Percentiles rank a stretch among this genome's conserved stretches.
Evolutionary conservation across 2,113 vertebrate genomes (phyloP).

Genomic region (Urocynchramus pylzowi): DNA sequence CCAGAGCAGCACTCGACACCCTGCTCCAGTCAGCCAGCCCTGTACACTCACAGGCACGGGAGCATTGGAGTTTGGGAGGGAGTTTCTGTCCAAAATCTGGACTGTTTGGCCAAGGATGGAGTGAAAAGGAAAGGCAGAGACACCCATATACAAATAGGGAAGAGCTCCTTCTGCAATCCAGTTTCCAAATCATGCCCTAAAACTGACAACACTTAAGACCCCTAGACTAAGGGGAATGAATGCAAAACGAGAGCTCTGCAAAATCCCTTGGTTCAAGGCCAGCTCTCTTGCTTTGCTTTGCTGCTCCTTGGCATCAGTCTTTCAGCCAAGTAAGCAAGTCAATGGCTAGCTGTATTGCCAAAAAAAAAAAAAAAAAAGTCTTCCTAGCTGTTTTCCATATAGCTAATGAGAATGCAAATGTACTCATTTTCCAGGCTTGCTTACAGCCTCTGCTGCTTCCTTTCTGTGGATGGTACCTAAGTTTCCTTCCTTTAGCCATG

Average conservation of each 20-base stretch:
- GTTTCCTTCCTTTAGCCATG: not conserved
- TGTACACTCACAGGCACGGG: not conserved
- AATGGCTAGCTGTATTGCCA: slow-evolving; percentile 14
- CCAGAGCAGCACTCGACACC: not conserved
- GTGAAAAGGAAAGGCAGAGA: not conserved
- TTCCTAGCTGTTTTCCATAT: not conserved
- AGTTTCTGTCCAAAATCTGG: not conserved
- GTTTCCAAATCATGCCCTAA: not conserved
- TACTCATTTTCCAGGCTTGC: not conserved
- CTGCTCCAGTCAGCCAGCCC: not conserved
- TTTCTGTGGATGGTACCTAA: not conserved
- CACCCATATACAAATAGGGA: not conserved
- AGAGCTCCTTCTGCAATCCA: not conserved
- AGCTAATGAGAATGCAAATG: slow-evolving; percentile 34
- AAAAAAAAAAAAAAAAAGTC: not conserved
- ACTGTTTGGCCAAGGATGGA: not conserved
- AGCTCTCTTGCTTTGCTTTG: slow-evolving; percentile 39
- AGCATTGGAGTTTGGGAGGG: not conserved
- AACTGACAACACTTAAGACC: slow-evolving; percentile 16
- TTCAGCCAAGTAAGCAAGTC: slow-evolving; percentile 50
- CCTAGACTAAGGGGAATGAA: slow-evolving; percentile 18
- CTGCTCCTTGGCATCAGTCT: slow-evolving; percentile 26
- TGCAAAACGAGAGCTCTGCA: slow-evolving; percentile 47
- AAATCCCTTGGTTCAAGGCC: slow-evolving; percentile 47
- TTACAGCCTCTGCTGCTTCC: not conserved